phyloP scores from a whole-genome alignment of 2,888 invertebrate species.

The Eurois occulta region DNA sequence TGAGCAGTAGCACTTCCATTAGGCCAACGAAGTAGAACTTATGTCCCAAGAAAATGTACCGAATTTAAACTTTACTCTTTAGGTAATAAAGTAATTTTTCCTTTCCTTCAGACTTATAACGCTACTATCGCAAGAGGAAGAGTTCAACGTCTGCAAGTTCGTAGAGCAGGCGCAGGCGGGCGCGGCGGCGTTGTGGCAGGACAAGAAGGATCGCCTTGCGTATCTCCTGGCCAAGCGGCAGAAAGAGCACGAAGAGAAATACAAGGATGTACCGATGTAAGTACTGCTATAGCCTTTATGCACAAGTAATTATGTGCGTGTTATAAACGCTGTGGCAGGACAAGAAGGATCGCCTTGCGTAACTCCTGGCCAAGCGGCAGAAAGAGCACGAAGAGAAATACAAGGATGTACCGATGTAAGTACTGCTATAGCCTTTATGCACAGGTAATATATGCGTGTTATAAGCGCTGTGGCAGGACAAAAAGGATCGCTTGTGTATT shows the following conservation, averaged over 20 bases:
- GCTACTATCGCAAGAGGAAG: constrained; percentile 88
- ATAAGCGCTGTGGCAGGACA: constrained; percentile 72
- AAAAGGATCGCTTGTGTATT: constrained; percentile 84
- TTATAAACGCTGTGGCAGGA: constrained; percentile 82
- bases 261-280: constrained; percentile 84
- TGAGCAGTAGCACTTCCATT: not conserved
- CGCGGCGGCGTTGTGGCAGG: constrained; percentile 85
- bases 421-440: constrained; percentile 20
- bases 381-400: constrained; percentile 88
- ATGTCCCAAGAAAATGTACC: not conserved
- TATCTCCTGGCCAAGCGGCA: constrained; percentile 87
- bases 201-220: constrained; percentile 86
- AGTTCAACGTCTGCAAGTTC: constrained; percentile 87
- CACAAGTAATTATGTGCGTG: not conserved
- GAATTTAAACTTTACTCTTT: not conserved
- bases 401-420: constrained; percentile 84
- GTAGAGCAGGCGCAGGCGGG: constrained; percentile 89
- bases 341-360: constrained; percentile 84
- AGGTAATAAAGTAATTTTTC: not conserved
- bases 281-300: constrained; percentile 61
- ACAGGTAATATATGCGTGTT: not conserved
- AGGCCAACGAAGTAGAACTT: not conserved
- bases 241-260: constrained; percentile 88
- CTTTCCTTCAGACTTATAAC: constrained; percentile 79
- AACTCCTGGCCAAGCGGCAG: constrained; percentile 87